Evolutionary conservation across 2,888 invertebrate genomes (phyloP).

Genomic region (Pyrochroa serraticornis): DNA sequence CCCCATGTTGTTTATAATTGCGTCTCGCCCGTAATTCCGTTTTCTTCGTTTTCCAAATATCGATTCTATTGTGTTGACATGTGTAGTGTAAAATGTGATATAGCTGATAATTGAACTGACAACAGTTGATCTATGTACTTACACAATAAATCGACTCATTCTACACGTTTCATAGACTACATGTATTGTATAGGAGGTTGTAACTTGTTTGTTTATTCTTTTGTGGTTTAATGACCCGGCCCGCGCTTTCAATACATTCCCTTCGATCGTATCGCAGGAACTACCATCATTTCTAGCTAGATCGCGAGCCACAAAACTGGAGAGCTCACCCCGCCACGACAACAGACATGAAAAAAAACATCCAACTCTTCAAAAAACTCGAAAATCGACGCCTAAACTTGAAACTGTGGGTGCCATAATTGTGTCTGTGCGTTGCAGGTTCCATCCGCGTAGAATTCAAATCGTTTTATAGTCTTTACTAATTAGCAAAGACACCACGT

Average conservation of each 20-base stretch:
- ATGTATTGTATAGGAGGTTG: conserved; percentile 24
- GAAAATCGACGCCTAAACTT: neutral
- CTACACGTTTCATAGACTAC: conserved; percentile 31
- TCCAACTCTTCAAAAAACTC: no score
- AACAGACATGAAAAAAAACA: neutral
- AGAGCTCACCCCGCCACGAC: conserved; percentile 12
- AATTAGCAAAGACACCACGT: conserved; percentile 24
- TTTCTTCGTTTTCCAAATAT: conserved; percentile 43
- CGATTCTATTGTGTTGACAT: conserved; percentile 44
- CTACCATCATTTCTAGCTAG: neutral
- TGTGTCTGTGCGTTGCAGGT: neutral
- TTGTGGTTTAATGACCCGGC: conserved; percentile 2
- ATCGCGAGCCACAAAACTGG: conserved; percentile 10
- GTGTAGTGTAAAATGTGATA: conserved; percentile 51
- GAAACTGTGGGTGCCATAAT: neutral
- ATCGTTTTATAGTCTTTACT: conserved; percentile 27
- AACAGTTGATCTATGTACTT: conserved; percentile 32
- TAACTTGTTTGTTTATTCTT: conserved; percentile 12
- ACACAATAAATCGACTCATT: conserved; percentile 33
- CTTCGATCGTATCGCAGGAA: conserved; percentile 10
- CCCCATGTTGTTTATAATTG: conserved; percentile 13
- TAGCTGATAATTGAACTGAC: conserved; percentile 43
- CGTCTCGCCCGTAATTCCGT: conserved; percentile 26
- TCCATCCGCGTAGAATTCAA: conserved; percentile 4
- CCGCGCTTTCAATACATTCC: conserved; percentile 26